phyloP scores from a whole-genome alignment of 2,113 vertebrate genomes.

The Piprites chloris region DNA sequence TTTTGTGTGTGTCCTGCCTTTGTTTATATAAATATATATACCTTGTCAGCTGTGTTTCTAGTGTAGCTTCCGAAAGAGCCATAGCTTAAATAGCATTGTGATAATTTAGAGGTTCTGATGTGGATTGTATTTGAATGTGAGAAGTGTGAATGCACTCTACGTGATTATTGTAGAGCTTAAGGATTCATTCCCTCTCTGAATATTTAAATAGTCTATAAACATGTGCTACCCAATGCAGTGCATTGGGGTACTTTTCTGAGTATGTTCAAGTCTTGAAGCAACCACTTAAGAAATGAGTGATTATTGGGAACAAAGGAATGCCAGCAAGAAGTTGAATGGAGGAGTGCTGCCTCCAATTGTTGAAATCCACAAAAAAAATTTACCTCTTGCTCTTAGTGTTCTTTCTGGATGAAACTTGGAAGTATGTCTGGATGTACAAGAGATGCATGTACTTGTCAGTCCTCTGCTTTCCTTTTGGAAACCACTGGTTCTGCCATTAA shows the following conservation, averaged over 20 bases:
- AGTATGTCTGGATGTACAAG: not conserved
- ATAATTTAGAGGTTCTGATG: constrained; percentile 9
- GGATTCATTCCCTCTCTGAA: not conserved
- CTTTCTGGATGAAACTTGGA: not conserved
- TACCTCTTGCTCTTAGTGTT: not conserved
- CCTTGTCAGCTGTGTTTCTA: not conserved
- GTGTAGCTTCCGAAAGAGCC: not conserved
- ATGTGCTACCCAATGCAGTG: not conserved
- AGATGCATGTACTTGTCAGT: not conserved
- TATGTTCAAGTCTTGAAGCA: not conserved
- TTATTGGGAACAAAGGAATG: not conserved
- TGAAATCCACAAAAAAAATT: not conserved
- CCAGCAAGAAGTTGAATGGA: not conserved
- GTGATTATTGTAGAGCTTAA: not conserved
- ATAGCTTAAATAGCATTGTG: not conserved
- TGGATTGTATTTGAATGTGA: not conserved
- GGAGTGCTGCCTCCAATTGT: not conserved
- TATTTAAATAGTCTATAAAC: not conserved
- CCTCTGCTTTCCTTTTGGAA: not conserved
- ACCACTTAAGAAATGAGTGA: not conserved
- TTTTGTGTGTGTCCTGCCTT: not conserved
- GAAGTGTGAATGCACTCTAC: not conserved
- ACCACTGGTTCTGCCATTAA: not conserved
- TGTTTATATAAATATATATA: not conserved
- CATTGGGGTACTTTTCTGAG: not conserved